These are phyloP conservation scores for Urocolius indicus DNA, from an alignment of 2,113 vertebrate genomes.

Conservation along the genomic window DNA sequence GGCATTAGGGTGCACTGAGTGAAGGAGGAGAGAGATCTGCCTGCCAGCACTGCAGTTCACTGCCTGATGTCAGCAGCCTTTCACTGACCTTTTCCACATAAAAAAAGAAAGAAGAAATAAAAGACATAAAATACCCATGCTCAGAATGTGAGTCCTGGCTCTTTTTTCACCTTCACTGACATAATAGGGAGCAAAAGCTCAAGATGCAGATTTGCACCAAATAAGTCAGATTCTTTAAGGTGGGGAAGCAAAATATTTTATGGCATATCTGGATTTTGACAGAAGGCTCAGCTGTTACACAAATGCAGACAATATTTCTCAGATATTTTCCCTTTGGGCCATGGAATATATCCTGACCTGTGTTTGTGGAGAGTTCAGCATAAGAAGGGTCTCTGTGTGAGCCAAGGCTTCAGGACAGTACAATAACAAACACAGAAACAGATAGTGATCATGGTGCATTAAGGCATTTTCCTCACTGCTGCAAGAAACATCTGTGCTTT, in stretches of 20 bases:
- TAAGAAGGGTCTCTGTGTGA: not conserved
- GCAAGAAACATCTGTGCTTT: not conserved
- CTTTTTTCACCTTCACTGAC: rapidly evolving
- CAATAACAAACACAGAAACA: not conserved
- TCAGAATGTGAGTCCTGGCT: not conserved
- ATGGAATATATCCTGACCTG: not conserved
- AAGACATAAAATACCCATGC: not conserved
- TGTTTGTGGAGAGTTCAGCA: not conserved
- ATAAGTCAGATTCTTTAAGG: not conserved
- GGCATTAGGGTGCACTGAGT: not conserved
- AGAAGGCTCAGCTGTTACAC: not conserved
- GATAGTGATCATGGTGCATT: rapidly evolving
- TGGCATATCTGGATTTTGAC: not conserved
- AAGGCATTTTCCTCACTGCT: not conserved
- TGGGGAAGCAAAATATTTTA: not conserved
- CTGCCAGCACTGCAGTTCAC: rapidly evolving
- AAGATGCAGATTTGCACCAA: not conserved
- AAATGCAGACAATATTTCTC: not conserved
- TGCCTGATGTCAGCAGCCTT: not conserved
- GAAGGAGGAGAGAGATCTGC: not conserved
- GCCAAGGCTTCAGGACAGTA: not conserved
- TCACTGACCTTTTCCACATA: not conserved
- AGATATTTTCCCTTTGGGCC: not conserved
- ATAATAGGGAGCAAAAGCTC: not conserved
- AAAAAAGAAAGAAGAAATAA: not conserved